Base-by-base conservation (phyloP, 1,140 invertebrate genomes). In the Ceratitis capitata region DNA sequence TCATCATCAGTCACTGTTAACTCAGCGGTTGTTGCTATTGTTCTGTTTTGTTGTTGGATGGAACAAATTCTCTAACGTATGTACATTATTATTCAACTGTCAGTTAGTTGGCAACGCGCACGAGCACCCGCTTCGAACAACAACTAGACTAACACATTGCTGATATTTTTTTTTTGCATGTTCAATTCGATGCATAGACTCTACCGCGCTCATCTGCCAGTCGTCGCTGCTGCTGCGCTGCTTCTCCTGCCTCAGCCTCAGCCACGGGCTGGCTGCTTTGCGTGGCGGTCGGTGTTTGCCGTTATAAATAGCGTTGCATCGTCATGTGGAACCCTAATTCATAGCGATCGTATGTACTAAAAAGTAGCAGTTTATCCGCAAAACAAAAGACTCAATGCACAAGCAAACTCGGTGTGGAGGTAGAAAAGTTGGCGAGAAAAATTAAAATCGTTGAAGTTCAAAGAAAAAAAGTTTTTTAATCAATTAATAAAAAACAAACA, bases 221-320 rank as follows among this genome's bases (percentile, higher is more conserved):
- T n/a, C 26, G 58, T 32, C 12, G 51, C 84, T 82, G 49, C 35
- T 51, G 47, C 45, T 51, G 23, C 45, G 19, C 10, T n/a, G 64
- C 39, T 78, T 78, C 69, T 78, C 35, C n/a, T n/a, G n/a, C n/a
- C 32, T 26, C 83, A 26, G 83, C n/a, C n/a, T n/a, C n/a, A n/a
- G n/a, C n/a, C n/a, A n/a, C 53, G 51, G 23, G 78, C 35, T 19
- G 78, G n/a, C 84, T 84, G 83, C 86, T 86, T n/a, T n/a, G n/a
- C n/a, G 85, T 85, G 84, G 53, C 47, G 74, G 82, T 85, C 85
- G 42, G 85, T 45, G 32, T 39, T 78, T 82, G 82, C 74, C 86
- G 89, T 91, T 91, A 91, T 91, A 91, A 91, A 90, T 90, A 90
- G 89, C 88, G 87, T 88, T 89, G 89, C 89, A 91, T 91, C 89